These are phyloP conservation scores for Ifrita kowaldi DNA, from an alignment of 2,113 vertebrate genomes.

Conservation along the genomic window DNA sequence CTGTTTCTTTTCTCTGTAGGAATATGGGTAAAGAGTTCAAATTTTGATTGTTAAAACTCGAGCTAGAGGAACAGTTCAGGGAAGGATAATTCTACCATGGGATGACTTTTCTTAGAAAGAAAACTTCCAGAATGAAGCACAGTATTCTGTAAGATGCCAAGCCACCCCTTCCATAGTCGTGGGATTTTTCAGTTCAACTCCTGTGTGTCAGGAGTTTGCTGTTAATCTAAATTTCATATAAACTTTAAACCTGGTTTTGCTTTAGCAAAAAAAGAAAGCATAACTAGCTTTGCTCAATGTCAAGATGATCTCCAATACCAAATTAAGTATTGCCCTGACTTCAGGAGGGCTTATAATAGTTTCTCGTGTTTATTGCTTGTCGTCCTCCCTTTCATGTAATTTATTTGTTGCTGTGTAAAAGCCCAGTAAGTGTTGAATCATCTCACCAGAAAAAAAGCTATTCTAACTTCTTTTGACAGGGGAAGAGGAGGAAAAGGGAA, in stretches of 20 bases:
- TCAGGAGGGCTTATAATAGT: neutral
- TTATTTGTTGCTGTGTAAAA: neutral
- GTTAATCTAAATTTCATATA: neutral
- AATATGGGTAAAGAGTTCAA: neutral
- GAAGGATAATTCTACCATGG: neutral
- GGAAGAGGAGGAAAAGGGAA: neutral
- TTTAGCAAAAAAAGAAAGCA: neutral
- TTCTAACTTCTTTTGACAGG: neutral
- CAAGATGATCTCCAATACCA: neutral
- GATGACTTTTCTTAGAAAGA: neutral
- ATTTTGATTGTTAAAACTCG: neutral
- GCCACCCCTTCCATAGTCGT: rapidly evolving
- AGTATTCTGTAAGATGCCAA: neutral
- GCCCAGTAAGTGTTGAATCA: neutral
- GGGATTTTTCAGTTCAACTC: neutral
- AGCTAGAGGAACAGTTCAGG: neutral
- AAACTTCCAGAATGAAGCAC: neutral
- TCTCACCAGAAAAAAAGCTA: neutral
- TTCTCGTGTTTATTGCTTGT: neutral
- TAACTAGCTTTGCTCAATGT: neutral
- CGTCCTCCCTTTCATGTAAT: neutral
- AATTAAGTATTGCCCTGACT: neutral
- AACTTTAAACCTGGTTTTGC: neutral
- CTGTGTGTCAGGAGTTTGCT: neutral
- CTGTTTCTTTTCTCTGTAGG: neutral